Conservation (phyloP, 2,888 invertebrate species). For the Protodeltote pygarga region DNA sequence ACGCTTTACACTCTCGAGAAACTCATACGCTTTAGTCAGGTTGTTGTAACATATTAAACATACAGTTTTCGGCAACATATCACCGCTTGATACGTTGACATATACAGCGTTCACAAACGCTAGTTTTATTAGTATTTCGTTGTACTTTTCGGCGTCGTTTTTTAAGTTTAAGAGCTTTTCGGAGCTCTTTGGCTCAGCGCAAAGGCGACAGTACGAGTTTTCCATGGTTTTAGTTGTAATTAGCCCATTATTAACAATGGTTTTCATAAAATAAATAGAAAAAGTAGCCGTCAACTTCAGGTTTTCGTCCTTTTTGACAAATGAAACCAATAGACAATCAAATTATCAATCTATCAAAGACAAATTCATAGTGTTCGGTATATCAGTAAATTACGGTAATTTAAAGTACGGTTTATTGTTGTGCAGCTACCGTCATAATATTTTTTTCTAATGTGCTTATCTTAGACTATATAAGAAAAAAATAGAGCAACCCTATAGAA, state of each 20-base stretch:
- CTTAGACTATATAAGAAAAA: too few species aligned
- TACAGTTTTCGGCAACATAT: conserved; percentile 39
- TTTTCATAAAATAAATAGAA: conserved; percentile 40
- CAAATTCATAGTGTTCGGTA: not conserved
- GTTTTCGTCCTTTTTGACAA: conserved; percentile 41
- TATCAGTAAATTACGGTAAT: conserved; percentile 8
- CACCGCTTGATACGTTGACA: conserved; percentile 65
- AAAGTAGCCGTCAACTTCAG: conserved; percentile 40
- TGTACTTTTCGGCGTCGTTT: conserved; percentile 19
- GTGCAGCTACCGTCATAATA: too few species aligned
- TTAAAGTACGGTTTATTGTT: not conserved
- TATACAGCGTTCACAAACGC: conserved; percentile 72
- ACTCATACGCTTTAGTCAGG: conserved; percentile 34
- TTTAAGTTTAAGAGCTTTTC: conserved; percentile 35
- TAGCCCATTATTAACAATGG: conserved; percentile 23
- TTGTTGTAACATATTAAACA: conserved; percentile 36
- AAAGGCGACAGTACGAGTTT: conserved; percentile 47
- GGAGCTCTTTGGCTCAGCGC: conserved; percentile 36
- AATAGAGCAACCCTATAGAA: too few species aligned
- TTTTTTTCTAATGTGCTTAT: too few species aligned
- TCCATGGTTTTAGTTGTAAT: conserved; percentile 57
- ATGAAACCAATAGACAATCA: conserved; percentile 23
- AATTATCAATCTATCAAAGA: not conserved
- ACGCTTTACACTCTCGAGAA: conserved; percentile 32
- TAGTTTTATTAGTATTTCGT: conserved; percentile 33